A percentile compares a stretch with the other conserved stretches of the same genome.
Evolutionary conservation across 2,888 invertebrate genomes (phyloP).

Genomic region (Limenitis camilla): DNA sequence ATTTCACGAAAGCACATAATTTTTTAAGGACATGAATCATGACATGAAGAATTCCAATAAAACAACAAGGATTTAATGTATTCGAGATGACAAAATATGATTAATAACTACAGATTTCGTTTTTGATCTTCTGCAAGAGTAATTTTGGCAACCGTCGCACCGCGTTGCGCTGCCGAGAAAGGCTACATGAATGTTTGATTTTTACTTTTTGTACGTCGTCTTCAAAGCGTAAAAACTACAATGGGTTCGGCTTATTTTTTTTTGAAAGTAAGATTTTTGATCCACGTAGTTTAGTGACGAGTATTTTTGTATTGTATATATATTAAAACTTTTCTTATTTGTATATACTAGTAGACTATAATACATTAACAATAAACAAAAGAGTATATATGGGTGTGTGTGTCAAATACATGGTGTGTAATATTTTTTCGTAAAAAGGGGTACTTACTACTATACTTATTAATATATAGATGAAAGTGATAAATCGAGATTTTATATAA

Average conservation of each 20-base stretch:
- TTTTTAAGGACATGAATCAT: slow-evolving; percentile 36
- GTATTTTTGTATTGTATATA: not conserved
- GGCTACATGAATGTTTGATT: not conserved
- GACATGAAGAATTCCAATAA: slow-evolving; percentile 2
- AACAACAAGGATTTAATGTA: not conserved
- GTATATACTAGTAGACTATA: not conserved
- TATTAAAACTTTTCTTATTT: slow-evolving; percentile 2
- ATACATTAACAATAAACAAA: too few relatives aligned
- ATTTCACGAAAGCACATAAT: slow-evolving; percentile 44
- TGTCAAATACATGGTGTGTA: too few relatives aligned
- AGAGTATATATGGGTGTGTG: too few relatives aligned
- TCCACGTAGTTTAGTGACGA: not conserved
- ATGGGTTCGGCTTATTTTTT: slow-evolving; percentile 5
- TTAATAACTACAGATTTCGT: slow-evolving; percentile 11
- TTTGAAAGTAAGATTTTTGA: not conserved
- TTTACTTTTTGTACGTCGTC: slow-evolving; percentile 1
- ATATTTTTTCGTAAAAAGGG: too few relatives aligned
- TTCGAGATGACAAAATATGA: slow-evolving; percentile 17
- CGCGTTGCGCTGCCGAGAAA: not conserved
- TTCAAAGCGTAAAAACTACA: slow-evolving; percentile 4
- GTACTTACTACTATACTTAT: too few relatives aligned
- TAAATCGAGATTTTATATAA: too few relatives aligned
- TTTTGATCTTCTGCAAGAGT: not conserved
- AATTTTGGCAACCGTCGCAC: not conserved
- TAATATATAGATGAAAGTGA: too few relatives aligned